Evolutionary conservation across 2,113 vertebrate species (phyloP).

Genomic region (Semnornis frantzii): DNA sequence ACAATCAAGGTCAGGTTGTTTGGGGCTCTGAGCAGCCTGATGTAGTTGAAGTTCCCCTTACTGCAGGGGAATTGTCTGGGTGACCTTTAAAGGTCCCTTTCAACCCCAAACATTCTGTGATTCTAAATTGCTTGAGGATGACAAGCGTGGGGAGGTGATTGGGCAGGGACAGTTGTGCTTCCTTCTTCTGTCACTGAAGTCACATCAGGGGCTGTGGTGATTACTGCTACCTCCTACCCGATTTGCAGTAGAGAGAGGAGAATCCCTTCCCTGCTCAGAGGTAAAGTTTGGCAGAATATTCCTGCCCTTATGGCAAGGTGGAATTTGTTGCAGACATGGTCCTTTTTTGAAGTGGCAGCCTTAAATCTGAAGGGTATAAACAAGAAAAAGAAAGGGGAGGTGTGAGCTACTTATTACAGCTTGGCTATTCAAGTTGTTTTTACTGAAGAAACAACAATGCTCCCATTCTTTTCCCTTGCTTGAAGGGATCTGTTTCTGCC

Average conservation of each 20-base stretch:
- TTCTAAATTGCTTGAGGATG: not conserved
- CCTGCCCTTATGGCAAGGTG: not conserved
- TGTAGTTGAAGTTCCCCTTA: not conserved
- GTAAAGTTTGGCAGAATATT: not conserved
- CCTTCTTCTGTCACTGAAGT: not conserved
- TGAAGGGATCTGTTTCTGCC: conserved; percentile 12
- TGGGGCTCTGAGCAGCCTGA: not conserved
- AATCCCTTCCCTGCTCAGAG: not conserved
- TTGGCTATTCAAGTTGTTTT: not conserved
- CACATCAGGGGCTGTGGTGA: not conserved
- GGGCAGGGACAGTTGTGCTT: not conserved
- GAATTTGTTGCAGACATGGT: not conserved
- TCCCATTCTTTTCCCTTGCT: not conserved
- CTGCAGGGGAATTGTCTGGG: not conserved
- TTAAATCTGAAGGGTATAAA: not conserved
- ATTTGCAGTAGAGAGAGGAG: not conserved
- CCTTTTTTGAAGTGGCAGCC: not conserved
- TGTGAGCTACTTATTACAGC: not conserved
- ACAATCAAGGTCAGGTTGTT: not conserved
- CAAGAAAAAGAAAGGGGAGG: not conserved
- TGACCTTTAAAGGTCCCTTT: not conserved
- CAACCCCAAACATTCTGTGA: not conserved
- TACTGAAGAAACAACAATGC: not conserved
- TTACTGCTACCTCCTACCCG: not conserved
- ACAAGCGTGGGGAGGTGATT: not conserved